Evolutionary conservation across 1,140 invertebrate genomes (phyloP).

Genomic region (Mamestra configurata): DNA sequence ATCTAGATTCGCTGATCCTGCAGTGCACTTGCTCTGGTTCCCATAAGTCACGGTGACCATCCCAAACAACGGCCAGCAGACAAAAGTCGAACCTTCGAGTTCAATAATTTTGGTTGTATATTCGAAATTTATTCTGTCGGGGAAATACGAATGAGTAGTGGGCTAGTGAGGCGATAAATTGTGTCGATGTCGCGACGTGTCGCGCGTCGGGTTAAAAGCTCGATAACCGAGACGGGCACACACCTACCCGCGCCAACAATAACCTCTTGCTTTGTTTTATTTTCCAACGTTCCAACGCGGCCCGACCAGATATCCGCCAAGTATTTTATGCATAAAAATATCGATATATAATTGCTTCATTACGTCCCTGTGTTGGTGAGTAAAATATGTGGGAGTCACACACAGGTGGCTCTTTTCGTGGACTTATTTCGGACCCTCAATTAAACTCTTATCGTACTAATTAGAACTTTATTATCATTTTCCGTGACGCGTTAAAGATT

Average conservation of each 20-base stretch:
- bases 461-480: constrained; percentile 55
- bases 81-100: constrained; percentile 59
- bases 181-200: constrained; percentile 84
- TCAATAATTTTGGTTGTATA: constrained; percentile 79
- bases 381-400: constrained; percentile 87
- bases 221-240: constrained; percentile 84
- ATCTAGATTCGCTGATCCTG: constrained; percentile 32
- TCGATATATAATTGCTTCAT: constrained; percentile 88
- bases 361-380: constrained; percentile 87
- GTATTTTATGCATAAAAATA: constrained; percentile 88
- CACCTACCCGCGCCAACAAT: constrained; percentile 86
- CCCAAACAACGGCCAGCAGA: constrained; percentile 42
- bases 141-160: constrained; percentile 85
- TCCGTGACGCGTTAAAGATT: constrained; percentile 38
- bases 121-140: constrained; percentile 80
- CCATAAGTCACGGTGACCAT: constrained; percentile 43
- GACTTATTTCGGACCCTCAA: constrained; percentile 34
- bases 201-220: constrained; percentile 87
- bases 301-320: constrained; percentile 83
- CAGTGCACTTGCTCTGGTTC: constrained; percentile 30
- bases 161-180: constrained; percentile 86
- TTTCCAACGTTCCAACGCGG: constrained; percentile 76
- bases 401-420: constrained; percentile 75
- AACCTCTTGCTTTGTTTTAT: constrained; percentile 84
- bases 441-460: constrained; percentile 52